Evolutionary conservation across 1,140 invertebrate genomes (phyloP), one percentile per base, ranked within the genome.

Genomic region (Aphidius ervi): DNA sequence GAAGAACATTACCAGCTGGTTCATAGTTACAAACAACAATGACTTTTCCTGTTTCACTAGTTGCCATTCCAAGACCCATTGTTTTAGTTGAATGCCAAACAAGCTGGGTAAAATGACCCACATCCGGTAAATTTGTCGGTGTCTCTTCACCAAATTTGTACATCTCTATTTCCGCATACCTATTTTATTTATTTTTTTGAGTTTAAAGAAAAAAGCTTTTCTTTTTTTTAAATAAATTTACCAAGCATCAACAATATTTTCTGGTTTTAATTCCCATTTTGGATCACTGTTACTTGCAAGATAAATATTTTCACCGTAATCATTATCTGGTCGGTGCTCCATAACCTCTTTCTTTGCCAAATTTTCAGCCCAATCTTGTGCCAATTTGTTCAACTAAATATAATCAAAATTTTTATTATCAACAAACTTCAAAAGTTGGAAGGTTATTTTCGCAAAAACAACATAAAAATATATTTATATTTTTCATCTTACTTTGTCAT

Each of bases 11-110:
- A 20, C 88, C 89, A 6, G 84, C 71, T 0, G 89, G 88, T 67
- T 83, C 77, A 67, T 91, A 92, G 68, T 87, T 86, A 31, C 85
- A 85, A 1, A 90, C 88, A 1, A 89, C 82, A 56, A 84, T 82
- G 10, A 84, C 71, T 63, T 81, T 82, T 4, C 85, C 84, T 5
- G 75, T 75, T 37, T 67, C 57, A n/a, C 67, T 70, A 46, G 64
- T 74, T 2, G 85, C 83, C 62, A 81, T 74, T 5, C 83, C 89
- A 3, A 89, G 76, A 0, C 88, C 88, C 5, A 91, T 64, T 63
- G 84, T 78, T 67, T 71, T 73, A n/a, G 76, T 83, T 0, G 73
- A 79, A 65, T 82, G 84, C 88, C 88, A 91, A 45, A 89, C 74
- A 10, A 87, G 72, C 68, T 86, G 85, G 8, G 83, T 85, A 66